These are phyloP conservation scores for Buceros bicornis DNA, from an alignment of 2,797 vertebrate genomes.

Conservation along the genomic window DNA sequence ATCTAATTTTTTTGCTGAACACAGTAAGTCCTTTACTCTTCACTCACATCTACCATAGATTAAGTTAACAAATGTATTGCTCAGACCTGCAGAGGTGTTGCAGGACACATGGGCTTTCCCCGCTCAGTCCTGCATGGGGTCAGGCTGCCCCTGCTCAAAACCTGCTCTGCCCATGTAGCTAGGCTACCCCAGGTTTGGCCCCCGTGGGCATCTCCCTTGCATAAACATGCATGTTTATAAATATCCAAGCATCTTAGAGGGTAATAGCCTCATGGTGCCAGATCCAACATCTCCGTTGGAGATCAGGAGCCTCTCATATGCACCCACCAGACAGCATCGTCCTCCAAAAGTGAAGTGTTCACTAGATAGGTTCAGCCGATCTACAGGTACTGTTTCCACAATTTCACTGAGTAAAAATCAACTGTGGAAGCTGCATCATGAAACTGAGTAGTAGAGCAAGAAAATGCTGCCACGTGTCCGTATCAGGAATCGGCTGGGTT, in stretches of 20 bases:
- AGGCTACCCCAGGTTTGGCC: background rate
- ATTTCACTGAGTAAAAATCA: background rate
- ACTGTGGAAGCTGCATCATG: constrained; percentile 9
- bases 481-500: background rate
- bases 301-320: background rate
- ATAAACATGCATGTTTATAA: background rate
- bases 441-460: constrained; percentile 7
- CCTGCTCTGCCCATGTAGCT: background rate
- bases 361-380: background rate
- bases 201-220: background rate
- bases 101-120: accelerated
- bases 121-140: accelerated
- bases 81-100: background rate
- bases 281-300: background rate
- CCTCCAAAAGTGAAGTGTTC: background rate
- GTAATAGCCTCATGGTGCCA: background rate
- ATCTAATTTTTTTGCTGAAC: background rate
- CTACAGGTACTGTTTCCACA: background rate
- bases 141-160: background rate
- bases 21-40: background rate
- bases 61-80: background rate
- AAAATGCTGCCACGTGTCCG: background rate
- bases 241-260: background rate
- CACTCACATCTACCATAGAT: background rate
- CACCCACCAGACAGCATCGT: background rate